Evolutionary conservation across 2,113 vertebrate genomes (phyloP).

Genomic region (Salvelinus sp.): DNA sequence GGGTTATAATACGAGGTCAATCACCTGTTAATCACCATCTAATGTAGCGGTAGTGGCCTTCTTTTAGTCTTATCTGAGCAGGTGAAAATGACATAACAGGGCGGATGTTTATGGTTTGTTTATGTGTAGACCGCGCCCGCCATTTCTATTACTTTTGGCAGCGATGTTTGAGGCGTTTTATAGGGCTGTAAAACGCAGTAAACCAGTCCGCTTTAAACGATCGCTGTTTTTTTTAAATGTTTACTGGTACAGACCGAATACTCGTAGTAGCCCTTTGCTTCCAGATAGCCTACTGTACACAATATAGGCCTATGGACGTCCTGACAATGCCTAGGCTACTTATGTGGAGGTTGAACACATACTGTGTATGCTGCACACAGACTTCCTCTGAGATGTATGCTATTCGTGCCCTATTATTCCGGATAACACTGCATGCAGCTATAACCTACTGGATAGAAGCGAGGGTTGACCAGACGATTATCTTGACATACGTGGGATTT

Average conservation of each 20-base stretch:
- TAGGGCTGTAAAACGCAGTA: constrained; percentile 87
- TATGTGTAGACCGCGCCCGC: constrained; percentile 86
- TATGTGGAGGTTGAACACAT: too few relatives aligned
- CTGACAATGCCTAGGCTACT: too few relatives aligned
- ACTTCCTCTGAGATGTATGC: background rate
- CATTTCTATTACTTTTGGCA: constrained; percentile 86
- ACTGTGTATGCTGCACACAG: background rate
- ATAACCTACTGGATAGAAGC: background rate
- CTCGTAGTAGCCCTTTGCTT: constrained; percentile 54
- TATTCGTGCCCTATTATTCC: background rate
- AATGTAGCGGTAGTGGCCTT: constrained; percentile 73
- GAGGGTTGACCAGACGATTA: constrained; percentile 26
- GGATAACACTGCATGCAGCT: background rate
- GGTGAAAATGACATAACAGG: constrained; percentile 83
- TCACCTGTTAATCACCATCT: constrained; percentile 17
- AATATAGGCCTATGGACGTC: constrained; percentile 19
- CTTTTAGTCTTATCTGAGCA: constrained; percentile 81
- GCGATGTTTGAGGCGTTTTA: constrained; percentile 86
- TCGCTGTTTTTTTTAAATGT: constrained; percentile 76
- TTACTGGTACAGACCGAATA: constrained; percentile 62
- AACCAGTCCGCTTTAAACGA: constrained; percentile 89
- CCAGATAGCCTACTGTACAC: constrained; percentile 43
- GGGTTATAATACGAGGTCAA: background rate
- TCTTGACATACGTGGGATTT: constrained; percentile 61
- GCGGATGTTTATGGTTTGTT: constrained; percentile 85